Conservation (phyloP, 2,797 vertebrate species). For the Clarias pachynema region DNA sequence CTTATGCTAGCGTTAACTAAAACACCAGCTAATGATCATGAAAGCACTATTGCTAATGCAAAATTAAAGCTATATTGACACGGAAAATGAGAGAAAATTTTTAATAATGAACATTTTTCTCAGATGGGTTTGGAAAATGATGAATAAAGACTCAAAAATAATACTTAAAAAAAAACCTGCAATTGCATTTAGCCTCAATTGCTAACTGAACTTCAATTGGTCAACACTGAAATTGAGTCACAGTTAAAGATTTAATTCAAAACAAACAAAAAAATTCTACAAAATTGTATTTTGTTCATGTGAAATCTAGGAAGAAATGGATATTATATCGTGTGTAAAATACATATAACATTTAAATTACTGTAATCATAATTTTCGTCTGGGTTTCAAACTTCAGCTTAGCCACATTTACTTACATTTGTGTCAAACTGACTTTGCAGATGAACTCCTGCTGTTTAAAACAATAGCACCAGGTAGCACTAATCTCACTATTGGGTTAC, state of each 20-base stretch:
- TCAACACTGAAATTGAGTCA: not conserved
- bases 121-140: not conserved
- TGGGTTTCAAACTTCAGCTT: not conserved
- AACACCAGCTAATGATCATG: not conserved
- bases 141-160: not conserved
- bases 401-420: not conserved
- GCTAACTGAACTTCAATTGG: not conserved
- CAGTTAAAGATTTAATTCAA: not conserved
- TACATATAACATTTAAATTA: not conserved
- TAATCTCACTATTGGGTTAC: not conserved
- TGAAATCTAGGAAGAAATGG: not conserved
- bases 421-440: not conserved
- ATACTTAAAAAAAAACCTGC: not conserved
- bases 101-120: not conserved
- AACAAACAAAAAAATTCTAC: too few relatives aligned
- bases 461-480: not conserved
- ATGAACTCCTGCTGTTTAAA: not conserved
- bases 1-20: not conserved
- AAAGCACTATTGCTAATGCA: not conserved
- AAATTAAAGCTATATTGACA: not conserved
- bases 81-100: not conserved
- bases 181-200: not conserved
- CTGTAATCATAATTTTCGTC: not conserved
- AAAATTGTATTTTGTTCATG: not conserved
- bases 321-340: not conserved